These are phyloP conservation scores for Tachina lurida DNA, from an alignment of 2,888 invertebrate species.

Conservation along the genomic window DNA sequence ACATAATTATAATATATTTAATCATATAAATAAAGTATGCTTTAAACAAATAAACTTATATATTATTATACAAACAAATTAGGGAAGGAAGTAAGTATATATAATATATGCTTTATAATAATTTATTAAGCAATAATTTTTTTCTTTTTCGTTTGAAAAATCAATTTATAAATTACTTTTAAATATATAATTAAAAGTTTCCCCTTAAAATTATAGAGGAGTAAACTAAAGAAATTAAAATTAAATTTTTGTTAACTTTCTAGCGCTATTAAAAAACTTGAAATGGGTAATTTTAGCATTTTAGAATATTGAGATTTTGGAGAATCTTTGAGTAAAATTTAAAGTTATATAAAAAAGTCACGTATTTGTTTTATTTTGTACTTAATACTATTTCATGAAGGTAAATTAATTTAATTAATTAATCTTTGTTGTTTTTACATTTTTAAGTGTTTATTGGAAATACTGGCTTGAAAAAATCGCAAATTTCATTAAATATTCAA, in stretches of 20 bases:
- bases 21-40: conserved; percentile 53
- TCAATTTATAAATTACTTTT: no score
- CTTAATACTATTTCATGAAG: neutral
- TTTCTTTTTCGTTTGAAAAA: neutral
- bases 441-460: neutral
- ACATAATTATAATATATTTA: conserved; percentile 46
- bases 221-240: neutral
- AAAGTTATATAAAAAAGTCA: neutral
- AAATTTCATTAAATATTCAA: neutral
- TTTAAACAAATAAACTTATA: conserved; percentile 52
- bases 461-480: conserved; percentile 2
- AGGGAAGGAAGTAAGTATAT: neutral
- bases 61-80: conserved; percentile 57
- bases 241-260: conserved; percentile 2
- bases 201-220: neutral
- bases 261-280: neutral
- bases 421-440: neutral
- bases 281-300: neutral
- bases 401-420: neutral
- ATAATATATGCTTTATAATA: conserved; percentile 2
- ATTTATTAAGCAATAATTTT: conserved; percentile 6
- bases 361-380: neutral
- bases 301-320: conserved; percentile 2
- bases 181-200: conserved; percentile 13
- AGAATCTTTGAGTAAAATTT: neutral